Evolutionary conservation across 2,797 vertebrate genomes (phyloP).

Genomic region (Halcyon leucocephala): DNA sequence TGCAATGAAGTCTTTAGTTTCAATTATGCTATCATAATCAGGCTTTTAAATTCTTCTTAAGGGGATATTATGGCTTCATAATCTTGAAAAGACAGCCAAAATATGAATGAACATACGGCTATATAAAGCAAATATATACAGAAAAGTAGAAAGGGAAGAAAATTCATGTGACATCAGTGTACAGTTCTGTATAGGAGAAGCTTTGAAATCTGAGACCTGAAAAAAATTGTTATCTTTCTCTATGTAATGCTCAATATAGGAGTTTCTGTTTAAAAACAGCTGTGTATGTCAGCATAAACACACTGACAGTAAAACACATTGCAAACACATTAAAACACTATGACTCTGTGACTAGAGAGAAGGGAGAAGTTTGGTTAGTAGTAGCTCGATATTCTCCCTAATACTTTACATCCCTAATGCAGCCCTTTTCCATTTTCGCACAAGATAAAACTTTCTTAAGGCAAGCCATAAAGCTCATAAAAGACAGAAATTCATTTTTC

Average conservation of each 20-base stretch:
- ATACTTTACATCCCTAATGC: neutral
- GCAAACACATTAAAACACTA: neutral
- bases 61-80: neutral
- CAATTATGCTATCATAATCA: neutral
- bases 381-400: neutral
- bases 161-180: neutral
- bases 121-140: neutral
- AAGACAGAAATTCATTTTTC: neutral
- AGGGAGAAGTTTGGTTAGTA: neutral
- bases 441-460: neutral
- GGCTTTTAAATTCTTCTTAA: neutral
- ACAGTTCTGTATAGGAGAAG: neutral
- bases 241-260: neutral
- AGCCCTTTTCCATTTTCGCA: neutral
- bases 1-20: neutral
- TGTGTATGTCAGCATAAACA: neutral
- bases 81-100: slow-evolving; percentile 9
- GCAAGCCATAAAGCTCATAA: neutral
- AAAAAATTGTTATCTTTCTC: neutral
- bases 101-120: neutral
- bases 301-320: neutral
- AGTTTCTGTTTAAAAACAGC: neutral
- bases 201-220: neutral
- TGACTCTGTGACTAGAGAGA: neutral
- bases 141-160: neutral